Evolutionary conservation across 2,797 vertebrate genomes (phyloP).

Genomic region (Falco concolor): DNA sequence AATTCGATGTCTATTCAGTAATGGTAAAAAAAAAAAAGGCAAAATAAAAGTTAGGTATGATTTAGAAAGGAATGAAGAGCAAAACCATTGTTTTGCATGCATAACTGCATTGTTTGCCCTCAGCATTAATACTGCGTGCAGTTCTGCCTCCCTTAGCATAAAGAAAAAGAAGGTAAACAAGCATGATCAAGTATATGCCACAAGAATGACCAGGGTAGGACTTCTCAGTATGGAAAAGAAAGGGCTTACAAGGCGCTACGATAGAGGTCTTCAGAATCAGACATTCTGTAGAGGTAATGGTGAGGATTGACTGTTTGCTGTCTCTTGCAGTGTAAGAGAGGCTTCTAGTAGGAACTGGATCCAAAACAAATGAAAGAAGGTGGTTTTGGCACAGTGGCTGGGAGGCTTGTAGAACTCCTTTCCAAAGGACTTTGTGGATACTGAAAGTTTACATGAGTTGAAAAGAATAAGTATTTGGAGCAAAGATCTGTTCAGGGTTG

Average conservation of each 20-base stretch:
- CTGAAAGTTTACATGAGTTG: background rate
- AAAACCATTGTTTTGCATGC: background rate
- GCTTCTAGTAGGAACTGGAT: background rate
- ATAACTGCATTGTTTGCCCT: background rate
- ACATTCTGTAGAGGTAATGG: background rate
- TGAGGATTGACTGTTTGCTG: background rate
- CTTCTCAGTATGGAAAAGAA: background rate
- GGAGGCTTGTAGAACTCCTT: background rate
- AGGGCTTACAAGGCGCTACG: background rate
- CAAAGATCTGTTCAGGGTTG: background rate
- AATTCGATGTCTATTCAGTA: background rate
- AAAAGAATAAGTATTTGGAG: background rate
- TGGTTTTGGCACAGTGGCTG: background rate
- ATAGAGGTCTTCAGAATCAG: background rate
- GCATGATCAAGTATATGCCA: background rate
- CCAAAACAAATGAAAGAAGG: background rate
- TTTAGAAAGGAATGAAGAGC: background rate
- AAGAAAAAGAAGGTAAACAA: background rate
- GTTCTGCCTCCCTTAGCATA: background rate
- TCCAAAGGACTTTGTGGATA: background rate
- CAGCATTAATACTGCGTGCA: background rate
- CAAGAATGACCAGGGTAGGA: background rate
- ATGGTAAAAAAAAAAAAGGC: background rate
- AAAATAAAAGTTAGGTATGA: background rate
- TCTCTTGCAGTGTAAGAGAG: background rate